These are phyloP conservation scores for Pluvianellus socialis DNA, from an alignment of 2,113 vertebrate genomes.

Conservation along the genomic window DNA sequence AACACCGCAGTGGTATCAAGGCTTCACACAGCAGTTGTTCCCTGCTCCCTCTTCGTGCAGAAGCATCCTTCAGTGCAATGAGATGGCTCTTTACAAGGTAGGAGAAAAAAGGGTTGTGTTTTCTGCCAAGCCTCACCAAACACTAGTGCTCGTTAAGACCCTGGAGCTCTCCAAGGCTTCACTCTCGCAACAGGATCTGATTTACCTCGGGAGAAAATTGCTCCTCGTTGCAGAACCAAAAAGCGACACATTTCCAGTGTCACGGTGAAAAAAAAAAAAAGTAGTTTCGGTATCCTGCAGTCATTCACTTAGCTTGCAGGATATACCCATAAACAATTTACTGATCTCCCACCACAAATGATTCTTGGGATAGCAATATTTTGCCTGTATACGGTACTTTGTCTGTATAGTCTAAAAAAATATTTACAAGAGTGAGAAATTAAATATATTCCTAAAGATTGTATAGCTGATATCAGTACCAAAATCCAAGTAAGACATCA, in stretches of 20 bases:
- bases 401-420: not conserved
- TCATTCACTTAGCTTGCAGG: not conserved
- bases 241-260: not conserved
- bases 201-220: not conserved
- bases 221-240: not conserved
- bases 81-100: not conserved
- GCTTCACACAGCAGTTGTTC: not conserved
- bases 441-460: not conserved
- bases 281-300: not conserved
- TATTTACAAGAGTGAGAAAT: not conserved
- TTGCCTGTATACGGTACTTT: not conserved
- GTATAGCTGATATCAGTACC: not conserved
- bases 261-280: not conserved
- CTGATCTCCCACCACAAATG: not conserved
- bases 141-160: fast-evolving
- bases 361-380: not conserved
- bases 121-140: not conserved
- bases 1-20: not conserved
- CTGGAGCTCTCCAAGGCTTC: not conserved
- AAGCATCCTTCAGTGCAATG: not conserved
- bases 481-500: not conserved
- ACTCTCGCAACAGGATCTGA: fast-evolving
- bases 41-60: not conserved
- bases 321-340: not conserved
- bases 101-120: not conserved